A percentile compares a stretch with the other conserved stretches of the same genome.
Evolutionary conservation across 2,888 invertebrate species (phyloP).

Genomic region (Acanthosoma haemorrhoidale): DNA sequence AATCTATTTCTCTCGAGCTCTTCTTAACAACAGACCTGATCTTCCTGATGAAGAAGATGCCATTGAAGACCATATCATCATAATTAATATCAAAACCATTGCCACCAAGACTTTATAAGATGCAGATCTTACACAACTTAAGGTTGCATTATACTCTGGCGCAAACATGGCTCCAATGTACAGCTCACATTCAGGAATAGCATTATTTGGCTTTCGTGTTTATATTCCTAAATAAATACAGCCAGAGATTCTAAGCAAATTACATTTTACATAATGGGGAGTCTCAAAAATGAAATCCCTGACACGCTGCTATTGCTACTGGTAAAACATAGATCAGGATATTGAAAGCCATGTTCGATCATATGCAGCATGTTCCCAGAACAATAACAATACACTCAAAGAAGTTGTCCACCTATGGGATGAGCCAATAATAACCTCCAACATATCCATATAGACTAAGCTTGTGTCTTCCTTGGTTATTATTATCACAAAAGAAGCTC

Average conservation of each 20-base stretch:
- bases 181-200: no score
- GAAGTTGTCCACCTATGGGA: slow-evolving; percentile 19
- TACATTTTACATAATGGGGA: not conserved
- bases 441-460: not conserved
- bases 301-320: not conserved
- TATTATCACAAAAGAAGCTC: not conserved
- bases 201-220: not conserved
- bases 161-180: no score
- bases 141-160: no score
- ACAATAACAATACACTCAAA: not conserved
- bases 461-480: not conserved
- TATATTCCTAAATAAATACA: not conserved
- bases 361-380: not conserved
- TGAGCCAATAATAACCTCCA: not conserved
- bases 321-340: not conserved
- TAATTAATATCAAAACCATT: no score
- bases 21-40: no score
- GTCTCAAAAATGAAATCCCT: slow-evolving; percentile 2
- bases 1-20: no score
- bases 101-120: no score
- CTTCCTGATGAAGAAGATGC: no score
- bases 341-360: not conserved
- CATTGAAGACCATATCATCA: no score
- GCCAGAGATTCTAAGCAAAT: not conserved
- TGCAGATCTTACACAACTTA: no score